phyloP scores from a whole-genome alignment of 2,888 invertebrate species.

The Catocala sponsa region DNA sequence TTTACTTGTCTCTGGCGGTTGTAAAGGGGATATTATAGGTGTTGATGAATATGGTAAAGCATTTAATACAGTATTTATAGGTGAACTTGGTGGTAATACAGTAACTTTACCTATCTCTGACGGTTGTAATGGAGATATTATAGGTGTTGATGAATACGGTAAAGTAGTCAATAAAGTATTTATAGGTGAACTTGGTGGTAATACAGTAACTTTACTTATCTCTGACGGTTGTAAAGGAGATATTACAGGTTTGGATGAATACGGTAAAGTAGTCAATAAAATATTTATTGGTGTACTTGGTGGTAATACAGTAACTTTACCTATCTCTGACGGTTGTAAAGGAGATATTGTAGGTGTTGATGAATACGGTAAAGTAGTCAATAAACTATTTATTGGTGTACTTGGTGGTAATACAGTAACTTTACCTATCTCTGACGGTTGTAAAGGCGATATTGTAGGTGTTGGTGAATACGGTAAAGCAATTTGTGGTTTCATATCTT shows the following conservation, averaged over 20 bases:
- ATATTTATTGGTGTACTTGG: neutral
- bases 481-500: neutral
- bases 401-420: neutral
- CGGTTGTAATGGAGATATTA: slow-evolving; percentile 6
- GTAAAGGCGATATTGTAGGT: neutral
- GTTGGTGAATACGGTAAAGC: neutral
- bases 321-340: neutral
- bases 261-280: neutral
- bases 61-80: too few relatives aligned
- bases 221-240: neutral
- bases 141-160: neutral
- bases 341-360: neutral
- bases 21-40: slow-evolving; percentile 7
- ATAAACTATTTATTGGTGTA: too few relatives aligned
- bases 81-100: too few relatives aligned
- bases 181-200: too few relatives aligned
- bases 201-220: neutral
- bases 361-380: too few relatives aligned
- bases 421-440: neutral
- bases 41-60: neutral
- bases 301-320: neutral
- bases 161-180: too few relatives aligned
- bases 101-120: neutral
- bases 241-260: neutral
- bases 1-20: neutral